phyloP scores from a whole-genome alignment of 2,113 vertebrate species.

The Oncorhynchus nerka region DNA sequence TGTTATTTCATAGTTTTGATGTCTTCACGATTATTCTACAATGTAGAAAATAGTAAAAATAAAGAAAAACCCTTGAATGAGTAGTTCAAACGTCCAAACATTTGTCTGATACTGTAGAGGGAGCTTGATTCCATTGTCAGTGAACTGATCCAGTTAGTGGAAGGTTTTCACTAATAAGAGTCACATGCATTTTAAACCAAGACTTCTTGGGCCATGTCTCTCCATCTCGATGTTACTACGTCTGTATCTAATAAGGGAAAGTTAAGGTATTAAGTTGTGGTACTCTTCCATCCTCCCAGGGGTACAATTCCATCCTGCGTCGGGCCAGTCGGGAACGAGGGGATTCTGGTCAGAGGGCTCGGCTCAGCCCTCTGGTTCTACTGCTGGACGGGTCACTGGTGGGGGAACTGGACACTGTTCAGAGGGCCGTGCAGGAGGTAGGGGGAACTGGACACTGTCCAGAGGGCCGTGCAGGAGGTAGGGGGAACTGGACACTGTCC shows the following conservation, averaged over 20 bases:
- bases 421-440: slow-evolving; percentile 84
- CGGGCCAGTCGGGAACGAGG: slow-evolving; percentile 56
- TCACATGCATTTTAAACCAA: too few species aligned
- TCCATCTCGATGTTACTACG: neutral
- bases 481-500: slow-evolving; percentile 78
- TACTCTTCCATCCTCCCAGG: slow-evolving; percentile 59
- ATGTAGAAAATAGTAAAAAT: too few species aligned
- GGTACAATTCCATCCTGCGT: slow-evolving; percentile 80
- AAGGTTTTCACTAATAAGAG: too few species aligned
- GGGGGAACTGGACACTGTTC: slow-evolving; percentile 87
- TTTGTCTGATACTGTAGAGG: too few species aligned
- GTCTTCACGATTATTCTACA: too few species aligned
- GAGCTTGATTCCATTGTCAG: too few species aligned
- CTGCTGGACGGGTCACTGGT: slow-evolving; percentile 84
- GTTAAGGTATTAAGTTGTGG: neutral
- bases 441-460: slow-evolving; percentile 87
- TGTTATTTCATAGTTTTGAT: too few species aligned
- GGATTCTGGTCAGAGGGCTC: slow-evolving; percentile 63
- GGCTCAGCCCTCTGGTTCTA: slow-evolving; percentile 83
- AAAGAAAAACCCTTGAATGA: too few species aligned
- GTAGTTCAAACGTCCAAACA: too few species aligned
- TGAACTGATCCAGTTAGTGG: too few species aligned
- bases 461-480: slow-evolving; percentile 83
- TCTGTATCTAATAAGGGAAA: neutral
- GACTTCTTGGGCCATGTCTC: neutral